Conservation (phyloP, 2,888 invertebrate species). For the Oxytorus armatus region DNA sequence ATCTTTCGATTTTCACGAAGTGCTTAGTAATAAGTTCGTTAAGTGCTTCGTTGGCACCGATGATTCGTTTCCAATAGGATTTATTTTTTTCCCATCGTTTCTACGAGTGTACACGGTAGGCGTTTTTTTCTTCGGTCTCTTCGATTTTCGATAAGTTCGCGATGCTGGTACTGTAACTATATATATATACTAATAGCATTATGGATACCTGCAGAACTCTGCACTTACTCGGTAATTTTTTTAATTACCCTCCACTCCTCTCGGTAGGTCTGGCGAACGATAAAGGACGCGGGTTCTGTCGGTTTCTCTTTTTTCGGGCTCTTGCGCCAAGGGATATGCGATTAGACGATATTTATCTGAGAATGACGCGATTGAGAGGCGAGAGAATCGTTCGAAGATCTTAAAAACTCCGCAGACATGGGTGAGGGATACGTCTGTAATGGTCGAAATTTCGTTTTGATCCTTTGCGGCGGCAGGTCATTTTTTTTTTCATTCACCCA, state of each 20-base stretch:
- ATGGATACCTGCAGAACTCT: conserved; percentile 6
- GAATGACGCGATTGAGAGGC: conserved; percentile 45
- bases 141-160: conserved; percentile 55
- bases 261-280: conserved; percentile 38
- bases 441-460: conserved; percentile 26
- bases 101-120: conserved; percentile 32
- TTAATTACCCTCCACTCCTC: conserved; percentile 65
- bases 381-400: conserved; percentile 62
- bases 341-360: conserved; percentile 70
- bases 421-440: background rate
- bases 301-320: conserved; percentile 46
- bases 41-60: conserved; percentile 50
- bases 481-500: conserved; percentile 29
- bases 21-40: conserved; percentile 52
- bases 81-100: conserved; percentile 14
- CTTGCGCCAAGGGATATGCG: conserved; percentile 61
- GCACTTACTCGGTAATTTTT: conserved; percentile 63
- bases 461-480: conserved; percentile 26
- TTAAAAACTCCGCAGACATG: conserved; percentile 51
- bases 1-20: conserved; percentile 45
- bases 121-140: conserved; percentile 48
- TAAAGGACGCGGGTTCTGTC: conserved; percentile 18
- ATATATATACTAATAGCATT: conserved; percentile 1
- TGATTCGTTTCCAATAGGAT: conserved; percentile 55
- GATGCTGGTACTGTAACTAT: conserved; percentile 6